These are phyloP conservation scores for Peromyscus californicus DNA, from an alignment of 2,113 vertebrate genomes.

Conservation along the genomic window DNA sequence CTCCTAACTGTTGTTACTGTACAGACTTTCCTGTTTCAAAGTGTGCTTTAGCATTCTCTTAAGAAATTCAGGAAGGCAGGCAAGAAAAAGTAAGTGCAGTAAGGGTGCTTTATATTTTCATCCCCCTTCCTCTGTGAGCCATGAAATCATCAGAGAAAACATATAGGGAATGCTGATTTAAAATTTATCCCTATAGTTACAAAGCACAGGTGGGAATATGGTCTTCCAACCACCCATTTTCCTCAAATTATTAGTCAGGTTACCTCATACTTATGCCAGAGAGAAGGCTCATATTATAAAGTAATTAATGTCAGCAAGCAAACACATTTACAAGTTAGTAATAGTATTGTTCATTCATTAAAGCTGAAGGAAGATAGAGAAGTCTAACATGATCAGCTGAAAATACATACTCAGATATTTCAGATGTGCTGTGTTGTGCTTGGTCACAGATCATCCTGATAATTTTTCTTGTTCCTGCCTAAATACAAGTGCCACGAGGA, in stretches of 20 bases:
- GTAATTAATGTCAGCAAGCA: background rate
- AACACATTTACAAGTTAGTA: too few species aligned
- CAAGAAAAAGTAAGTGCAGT: background rate
- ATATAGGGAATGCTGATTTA: background rate
- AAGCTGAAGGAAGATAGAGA: background rate
- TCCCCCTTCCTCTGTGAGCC: background rate
- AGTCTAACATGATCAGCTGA: background rate
- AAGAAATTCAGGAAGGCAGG: background rate
- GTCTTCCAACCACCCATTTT: background rate
- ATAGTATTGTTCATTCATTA: background rate
- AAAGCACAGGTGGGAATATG: background rate
- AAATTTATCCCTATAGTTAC: background rate
- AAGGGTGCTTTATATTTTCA: background rate
- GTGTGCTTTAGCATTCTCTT: background rate
- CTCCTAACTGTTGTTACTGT: background rate
- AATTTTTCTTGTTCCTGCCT: background rate
- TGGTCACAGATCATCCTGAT: background rate
- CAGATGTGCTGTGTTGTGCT: background rate
- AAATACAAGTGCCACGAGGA: background rate
- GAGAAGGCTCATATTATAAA: background rate
- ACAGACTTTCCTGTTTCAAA: background rate
- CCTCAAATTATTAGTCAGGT: background rate
- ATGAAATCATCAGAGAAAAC: constrained; percentile 20
- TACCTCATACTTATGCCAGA: background rate
- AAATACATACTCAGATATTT: background rate